These are phyloP conservation scores for Gopherus flavomarginatus DNA, from an alignment of 2,113 vertebrate species.

Conservation along the genomic window DNA sequence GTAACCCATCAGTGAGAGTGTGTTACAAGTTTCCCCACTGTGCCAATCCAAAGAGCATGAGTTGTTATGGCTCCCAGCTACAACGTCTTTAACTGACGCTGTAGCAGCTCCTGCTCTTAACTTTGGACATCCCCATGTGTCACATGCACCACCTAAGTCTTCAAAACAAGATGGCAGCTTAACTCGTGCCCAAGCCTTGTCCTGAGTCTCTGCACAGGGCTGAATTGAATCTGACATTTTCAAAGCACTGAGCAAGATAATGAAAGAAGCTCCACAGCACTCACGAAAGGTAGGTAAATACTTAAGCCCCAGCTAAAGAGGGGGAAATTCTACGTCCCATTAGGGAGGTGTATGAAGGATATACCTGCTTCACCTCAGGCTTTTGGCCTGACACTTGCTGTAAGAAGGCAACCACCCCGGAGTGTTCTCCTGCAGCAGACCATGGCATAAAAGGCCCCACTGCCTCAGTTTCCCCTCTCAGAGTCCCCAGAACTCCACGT, in stretches of 20 bases:
- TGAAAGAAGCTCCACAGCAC: not conserved
- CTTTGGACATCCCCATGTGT: accelerated
- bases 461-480: not conserved
- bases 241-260: not conserved
- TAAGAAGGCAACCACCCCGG: not conserved
- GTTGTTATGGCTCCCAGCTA: not conserved
- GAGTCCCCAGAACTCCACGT: not conserved
- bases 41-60: not conserved
- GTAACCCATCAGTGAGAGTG: not conserved
- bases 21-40: not conserved
- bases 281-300: not conserved
- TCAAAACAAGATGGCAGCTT: not conserved
- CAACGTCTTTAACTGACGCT: not conserved
- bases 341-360: not conserved
- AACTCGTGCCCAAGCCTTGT: not conserved
- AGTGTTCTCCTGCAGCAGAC: not conserved
- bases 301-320: not conserved
- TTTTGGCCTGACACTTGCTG: not conserved
- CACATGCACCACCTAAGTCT: not conserved
- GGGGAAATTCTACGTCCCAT: not conserved
- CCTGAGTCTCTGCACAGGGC: not conserved
- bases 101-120: not conserved
- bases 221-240: not conserved
- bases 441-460: not conserved
- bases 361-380: not conserved